phyloP scores from a whole-genome alignment of 2,113 vertebrate species.

The Caracal caracal region DNA sequence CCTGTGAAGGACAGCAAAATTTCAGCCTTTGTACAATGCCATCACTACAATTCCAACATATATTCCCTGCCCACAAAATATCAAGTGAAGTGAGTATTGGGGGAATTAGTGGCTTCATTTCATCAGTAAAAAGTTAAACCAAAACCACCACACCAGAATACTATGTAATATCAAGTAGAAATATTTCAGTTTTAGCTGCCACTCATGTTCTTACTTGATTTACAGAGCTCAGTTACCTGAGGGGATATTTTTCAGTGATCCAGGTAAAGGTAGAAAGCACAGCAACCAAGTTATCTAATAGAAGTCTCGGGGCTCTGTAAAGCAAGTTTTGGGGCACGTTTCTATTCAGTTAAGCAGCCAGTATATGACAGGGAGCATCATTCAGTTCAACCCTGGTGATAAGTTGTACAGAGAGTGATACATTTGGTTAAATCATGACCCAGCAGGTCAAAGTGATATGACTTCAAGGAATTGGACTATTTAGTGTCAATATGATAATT shows the following conservation, averaged over 20 bases:
- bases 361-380: neutral
- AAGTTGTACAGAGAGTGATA: neutral
- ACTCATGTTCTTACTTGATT: neutral
- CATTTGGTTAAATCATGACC: neutral
- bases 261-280: neutral
- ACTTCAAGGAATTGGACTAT: neutral
- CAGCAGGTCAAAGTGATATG: neutral
- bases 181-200: neutral
- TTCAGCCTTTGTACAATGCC: neutral
- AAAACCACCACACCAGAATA: neutral
- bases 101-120: neutral
- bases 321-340: neutral
- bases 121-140: neutral
- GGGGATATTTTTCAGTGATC: neutral
- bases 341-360: neutral
- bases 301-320: neutral
- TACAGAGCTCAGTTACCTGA: neutral
- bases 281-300: neutral
- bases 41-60: neutral
- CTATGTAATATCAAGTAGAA: neutral
- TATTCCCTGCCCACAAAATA: neutral
- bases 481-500: neutral
- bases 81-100: neutral
- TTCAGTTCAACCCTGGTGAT: neutral
- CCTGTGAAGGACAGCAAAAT: neutral